A percentile compares a stretch with the other conserved stretches of the same genome.
phyloP scores from a whole-genome alignment of 2,888 invertebrate species.

The Anthoptus insignis region DNA sequence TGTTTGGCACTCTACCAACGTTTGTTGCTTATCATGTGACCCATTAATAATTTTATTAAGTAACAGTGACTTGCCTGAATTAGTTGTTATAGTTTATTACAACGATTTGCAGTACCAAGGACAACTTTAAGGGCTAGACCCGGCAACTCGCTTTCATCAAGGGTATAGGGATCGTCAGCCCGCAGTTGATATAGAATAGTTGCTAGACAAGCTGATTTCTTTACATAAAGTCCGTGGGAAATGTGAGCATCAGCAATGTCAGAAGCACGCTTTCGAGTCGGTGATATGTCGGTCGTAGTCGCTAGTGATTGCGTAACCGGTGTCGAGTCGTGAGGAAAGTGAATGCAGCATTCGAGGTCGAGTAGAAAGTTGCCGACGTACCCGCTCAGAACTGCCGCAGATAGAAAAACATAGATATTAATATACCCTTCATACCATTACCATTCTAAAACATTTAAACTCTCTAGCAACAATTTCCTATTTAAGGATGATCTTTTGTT shows the following conservation, averaged over 20 bases:
- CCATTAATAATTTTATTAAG: not conserved
- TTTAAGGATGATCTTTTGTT: not conserved
- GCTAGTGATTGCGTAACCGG: constrained; percentile 80
- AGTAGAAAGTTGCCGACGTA: constrained; percentile 81
- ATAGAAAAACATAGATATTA: constrained; percentile 52
- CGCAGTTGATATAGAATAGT: not conserved
- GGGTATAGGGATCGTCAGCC: too few relatives aligned
- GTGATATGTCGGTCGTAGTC: constrained; percentile 75
- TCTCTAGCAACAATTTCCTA: too few relatives aligned
- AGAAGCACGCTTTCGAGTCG: constrained; percentile 59
- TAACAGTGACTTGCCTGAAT: too few relatives aligned
- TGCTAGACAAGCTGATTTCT: constrained; percentile 47
- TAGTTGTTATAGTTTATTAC: too few relatives aligned
- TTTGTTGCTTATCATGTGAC: not conserved
- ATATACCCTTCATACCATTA: constrained; percentile 53
- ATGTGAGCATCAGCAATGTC: constrained; percentile 46
- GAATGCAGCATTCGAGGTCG: constrained; percentile 86
- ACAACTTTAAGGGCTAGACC: too few relatives aligned
- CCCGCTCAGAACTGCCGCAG: constrained; percentile 60
- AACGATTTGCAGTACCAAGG: too few relatives aligned
- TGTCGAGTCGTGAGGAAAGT: constrained; percentile 83
- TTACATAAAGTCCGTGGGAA: constrained; percentile 51
- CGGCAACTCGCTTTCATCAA: too few relatives aligned
- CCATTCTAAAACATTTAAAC: constrained; percentile 38
- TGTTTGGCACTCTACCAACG: not conserved